Base-by-base conservation (phyloP, 2,797 vertebrate species). In the Rhinoraja longicauda region DNA sequence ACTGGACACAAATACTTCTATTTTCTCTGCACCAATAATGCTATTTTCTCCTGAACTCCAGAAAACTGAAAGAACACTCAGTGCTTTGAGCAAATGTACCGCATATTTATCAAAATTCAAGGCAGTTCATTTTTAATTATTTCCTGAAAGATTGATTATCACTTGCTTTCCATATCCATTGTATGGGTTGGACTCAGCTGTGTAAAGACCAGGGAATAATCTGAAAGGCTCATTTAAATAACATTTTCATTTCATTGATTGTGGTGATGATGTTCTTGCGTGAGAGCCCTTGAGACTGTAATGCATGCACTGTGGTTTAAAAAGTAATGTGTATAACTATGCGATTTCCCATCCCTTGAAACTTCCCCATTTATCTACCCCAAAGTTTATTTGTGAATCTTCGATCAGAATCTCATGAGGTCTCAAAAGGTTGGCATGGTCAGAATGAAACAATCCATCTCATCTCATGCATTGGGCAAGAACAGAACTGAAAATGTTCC, bases 181-280 rank as follows among this genome's bases (percentile, higher is more conserved):
- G 57, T 59, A 59, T 13, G 29, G 53, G 81, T 4, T 84, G 53
- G 53, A 59, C 81, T 84, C 81, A 84, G 12, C 53, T 45, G 1
- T 81, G 39, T 53, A 57, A 81, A 81, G 36, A 81, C 45, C 39
- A 26, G 39, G 21, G 32, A 36, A 78, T 78, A n/a, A 36, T 32
- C 5, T 78, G 76, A 78, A 78, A 78, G 76, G 26, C 19, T 12
- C 59, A 84, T 62, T 84, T 84, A 84, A 59, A 59, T 29, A 59
- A 26, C 84, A 84, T 84, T 53, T 59, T 53, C 81, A 84, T 84
- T 84, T 84, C 53, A 59, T 53, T 84, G 81, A 84, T 59, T 59
- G 29, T 59, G 53, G 53, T 84, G 29, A 84, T 59, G 13, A 84
- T 26, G 29, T 84, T 26, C 45, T 82, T 53, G 57, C 45, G 2